Evolutionary conservation across 1,140 invertebrate species (phyloP).

Genomic region (Ooceraea biroi): DNA sequence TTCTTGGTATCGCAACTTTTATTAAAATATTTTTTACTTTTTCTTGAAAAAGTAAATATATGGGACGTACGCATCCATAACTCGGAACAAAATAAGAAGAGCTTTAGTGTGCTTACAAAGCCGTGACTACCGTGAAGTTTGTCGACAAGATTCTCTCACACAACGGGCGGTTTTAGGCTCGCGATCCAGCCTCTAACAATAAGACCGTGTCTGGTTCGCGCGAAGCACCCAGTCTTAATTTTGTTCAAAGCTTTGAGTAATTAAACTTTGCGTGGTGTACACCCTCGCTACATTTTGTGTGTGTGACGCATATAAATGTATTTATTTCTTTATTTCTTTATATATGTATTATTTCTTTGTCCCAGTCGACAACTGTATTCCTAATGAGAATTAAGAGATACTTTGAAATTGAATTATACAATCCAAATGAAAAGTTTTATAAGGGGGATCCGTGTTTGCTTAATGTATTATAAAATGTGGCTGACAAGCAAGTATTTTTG

Average conservation of each 20-base stretch:
- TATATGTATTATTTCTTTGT: background rate
- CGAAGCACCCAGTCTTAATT: constrained; percentile 20
- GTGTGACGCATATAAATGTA: background rate
- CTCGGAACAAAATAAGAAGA: constrained; percentile 42
- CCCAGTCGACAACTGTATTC: background rate
- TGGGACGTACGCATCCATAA: constrained; percentile 37
- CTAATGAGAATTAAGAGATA: background rate
- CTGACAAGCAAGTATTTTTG: background rate
- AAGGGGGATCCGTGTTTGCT: background rate
- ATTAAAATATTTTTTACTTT: too few relatives aligned
- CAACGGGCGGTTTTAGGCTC: constrained; percentile 4
- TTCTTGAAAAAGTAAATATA: background rate
- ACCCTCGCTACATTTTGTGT: background rate
- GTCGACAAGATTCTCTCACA: constrained; percentile 15
- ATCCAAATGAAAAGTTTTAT: background rate
- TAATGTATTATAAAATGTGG: background rate
- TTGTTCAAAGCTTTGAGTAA: constrained; percentile 3
- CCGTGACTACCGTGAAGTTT: constrained; percentile 24
- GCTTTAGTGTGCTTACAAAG: constrained; percentile 12
- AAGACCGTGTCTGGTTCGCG: constrained; percentile 19
- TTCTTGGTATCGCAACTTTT: too few relatives aligned
- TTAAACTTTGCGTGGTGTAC: constrained; percentile 13
- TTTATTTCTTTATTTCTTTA: background rate
- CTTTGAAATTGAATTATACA: too few relatives aligned
- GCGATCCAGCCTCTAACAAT: constrained; percentile 1